Percentiles rank a stretch among this genome's conserved stretches.
These are phyloP conservation scores for Mola mola DNA, from an alignment of 2,113 vertebrate genomes.

Conservation along the genomic window DNA sequence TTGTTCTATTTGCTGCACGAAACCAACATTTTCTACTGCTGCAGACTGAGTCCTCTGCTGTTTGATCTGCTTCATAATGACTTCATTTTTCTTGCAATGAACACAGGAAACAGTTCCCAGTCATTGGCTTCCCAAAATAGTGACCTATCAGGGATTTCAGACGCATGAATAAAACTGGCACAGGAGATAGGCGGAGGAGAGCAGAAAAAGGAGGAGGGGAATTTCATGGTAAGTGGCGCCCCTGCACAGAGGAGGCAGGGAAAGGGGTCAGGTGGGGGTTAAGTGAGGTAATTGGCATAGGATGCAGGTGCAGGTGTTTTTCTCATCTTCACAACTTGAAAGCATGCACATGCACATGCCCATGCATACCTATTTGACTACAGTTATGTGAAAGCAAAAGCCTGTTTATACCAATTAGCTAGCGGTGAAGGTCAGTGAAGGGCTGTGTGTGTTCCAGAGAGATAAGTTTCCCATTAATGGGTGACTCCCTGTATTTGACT, in stretches of 20 bases:
- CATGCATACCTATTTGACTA: constrained; percentile 26
- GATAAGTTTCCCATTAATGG: constrained; percentile 77
- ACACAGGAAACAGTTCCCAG: constrained; percentile 11
- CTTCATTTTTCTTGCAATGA: constrained; percentile 23
- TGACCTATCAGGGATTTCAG: background rate
- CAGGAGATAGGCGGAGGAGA: constrained; percentile 22
- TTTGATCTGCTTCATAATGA: constrained; percentile 33
- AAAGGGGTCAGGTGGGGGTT: constrained; percentile 51
- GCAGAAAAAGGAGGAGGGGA: constrained; percentile 22
- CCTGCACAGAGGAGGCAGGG: constrained; percentile 28
- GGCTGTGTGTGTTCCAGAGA: constrained; percentile 64
- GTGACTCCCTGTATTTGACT: constrained; percentile 51
- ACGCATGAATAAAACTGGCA: background rate
- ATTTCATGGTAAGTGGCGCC: constrained; percentile 40
- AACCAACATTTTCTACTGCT: constrained; percentile 38
- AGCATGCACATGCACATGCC: constrained; percentile 16
- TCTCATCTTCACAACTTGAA: constrained; percentile 50
- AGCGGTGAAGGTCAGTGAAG: constrained; percentile 64
- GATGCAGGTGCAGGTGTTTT: constrained; percentile 58
- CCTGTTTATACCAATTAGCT: constrained; percentile 66
- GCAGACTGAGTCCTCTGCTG: constrained; percentile 16
- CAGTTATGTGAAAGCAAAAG: constrained; percentile 52
- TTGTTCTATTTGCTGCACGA: constrained; percentile 35
- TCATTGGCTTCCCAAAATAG: constrained; percentile 3
- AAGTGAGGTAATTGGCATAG: constrained; percentile 70